Conservation (phyloP, 2,113 vertebrate species). For the Ctenodactylus gundi region DNA sequence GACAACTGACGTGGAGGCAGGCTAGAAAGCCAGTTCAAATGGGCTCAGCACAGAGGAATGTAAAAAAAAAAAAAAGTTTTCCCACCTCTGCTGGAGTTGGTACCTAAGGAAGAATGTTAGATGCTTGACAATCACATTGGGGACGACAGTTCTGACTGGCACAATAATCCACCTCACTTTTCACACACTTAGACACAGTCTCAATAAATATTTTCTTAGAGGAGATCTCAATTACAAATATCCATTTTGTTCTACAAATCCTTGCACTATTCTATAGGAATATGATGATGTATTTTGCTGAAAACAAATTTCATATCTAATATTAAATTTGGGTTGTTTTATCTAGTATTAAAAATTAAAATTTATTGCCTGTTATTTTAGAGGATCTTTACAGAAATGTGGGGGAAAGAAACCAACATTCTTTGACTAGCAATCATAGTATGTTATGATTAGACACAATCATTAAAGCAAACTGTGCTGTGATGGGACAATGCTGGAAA, state of each 20-base stretch:
- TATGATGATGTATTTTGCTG: background rate
- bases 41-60: constrained; percentile 70
- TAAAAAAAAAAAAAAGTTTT: constrained; percentile 63
- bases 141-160: background rate
- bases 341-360: background rate
- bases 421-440: background rate
- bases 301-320: background rate
- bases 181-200: background rate
- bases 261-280: background rate
- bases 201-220: background rate
- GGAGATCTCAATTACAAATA: background rate
- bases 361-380: background rate
- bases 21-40: constrained; percentile 79
- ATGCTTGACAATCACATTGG: constrained; percentile 47
- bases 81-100: background rate
- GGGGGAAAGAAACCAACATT: background rate
- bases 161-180: background rate
- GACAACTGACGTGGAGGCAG: constrained; percentile 72
- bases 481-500: background rate
- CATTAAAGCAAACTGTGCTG: background rate
- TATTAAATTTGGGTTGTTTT: background rate
- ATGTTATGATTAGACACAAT: constrained; percentile 2
- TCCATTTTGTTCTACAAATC: background rate
- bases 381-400: background rate
- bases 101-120: background rate